Conservation (phyloP, 1,140 invertebrate genomes). For the Trialeurodes vaporariorum region DNA sequence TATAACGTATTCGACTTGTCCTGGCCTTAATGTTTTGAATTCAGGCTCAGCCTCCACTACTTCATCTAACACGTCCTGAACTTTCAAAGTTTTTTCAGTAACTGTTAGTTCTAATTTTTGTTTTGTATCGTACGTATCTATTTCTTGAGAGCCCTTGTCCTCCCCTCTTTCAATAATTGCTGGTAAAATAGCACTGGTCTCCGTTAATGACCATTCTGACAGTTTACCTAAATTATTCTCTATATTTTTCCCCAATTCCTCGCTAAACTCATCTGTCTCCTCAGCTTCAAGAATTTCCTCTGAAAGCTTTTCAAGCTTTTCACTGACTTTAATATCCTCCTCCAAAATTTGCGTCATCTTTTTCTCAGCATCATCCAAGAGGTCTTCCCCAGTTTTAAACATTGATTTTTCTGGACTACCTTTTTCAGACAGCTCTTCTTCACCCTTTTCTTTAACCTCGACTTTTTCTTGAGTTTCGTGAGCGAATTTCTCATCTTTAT, state of each 20-base stretch:
- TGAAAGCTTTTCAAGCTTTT: no score
- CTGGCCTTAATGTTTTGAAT: conserved; percentile 22
- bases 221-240: conserved; percentile 9
- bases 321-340: no score
- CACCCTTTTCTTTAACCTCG: conserved; percentile 1
- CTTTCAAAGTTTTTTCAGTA: not conserved
- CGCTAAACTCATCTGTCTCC: no score
- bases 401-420: not conserved
- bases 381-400: not conserved
- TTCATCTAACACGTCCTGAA: not conserved
- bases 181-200: not conserved
- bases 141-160: conserved; percentile 8
- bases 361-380: not conserved
- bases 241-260: no score
- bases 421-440: conserved; percentile 11
- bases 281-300: no score
- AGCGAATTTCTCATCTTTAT: no score
- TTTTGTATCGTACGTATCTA: not conserved
- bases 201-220: conserved; percentile 1
- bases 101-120: not conserved
- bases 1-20: conserved; percentile 42
- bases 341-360: no score
- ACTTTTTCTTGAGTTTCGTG: no score
- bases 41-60: conserved; percentile 26
- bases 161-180: not conserved